Base-by-base conservation (phyloP, 2,113 vertebrate genomes). In the Prionailurus bengalensis region DNA sequence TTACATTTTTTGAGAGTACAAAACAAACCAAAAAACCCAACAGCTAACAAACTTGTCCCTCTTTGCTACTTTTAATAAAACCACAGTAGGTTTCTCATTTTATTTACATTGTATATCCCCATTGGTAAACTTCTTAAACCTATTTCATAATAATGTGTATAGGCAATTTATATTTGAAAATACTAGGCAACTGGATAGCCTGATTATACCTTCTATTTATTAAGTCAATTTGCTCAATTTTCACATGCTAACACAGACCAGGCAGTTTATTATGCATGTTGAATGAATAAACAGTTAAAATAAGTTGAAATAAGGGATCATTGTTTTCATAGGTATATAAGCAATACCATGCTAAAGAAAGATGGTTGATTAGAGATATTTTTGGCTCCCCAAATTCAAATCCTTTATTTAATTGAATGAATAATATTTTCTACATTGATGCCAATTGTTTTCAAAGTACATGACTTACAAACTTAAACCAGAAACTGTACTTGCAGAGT, bases 291-390 rank as follows among this genome's bases (percentile, higher is more conserved):
- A 63, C 19, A 91, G 45, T 86, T 86, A 36, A 92, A 95, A 76
- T 89, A 45, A 51, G 33, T 79, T 90, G 53, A 96, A 89, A 74
- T 79, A 92, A 85, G 23, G 19, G 7, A 63, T 82, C 33, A 90
- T 63, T 53, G 4, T 73, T 82, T 93, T 91, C 53, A 36, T 31
- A 79, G 74, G 91, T 74, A 65, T 45, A 58, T 82, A 93, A 36
- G 53, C 81, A 91, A 80, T 45, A 29, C 2, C 14, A 74, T 78
- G 14, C 81, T 94, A 55, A 61, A 58, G 33, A 63, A 83, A 65
- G 19, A 55, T 21, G 66, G 31, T 29, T 83, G 16, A 79, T 91
- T n/a, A 63, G 13, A 95, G 86, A 83, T 86, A 83, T 63, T 94
- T 82, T 89, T 51, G 48, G 55, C 4, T 89, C 53, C 21, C 51